phyloP scores from a whole-genome alignment of 2,113 vertebrate genomes.

The Thalassarche chlororhynchos region DNA sequence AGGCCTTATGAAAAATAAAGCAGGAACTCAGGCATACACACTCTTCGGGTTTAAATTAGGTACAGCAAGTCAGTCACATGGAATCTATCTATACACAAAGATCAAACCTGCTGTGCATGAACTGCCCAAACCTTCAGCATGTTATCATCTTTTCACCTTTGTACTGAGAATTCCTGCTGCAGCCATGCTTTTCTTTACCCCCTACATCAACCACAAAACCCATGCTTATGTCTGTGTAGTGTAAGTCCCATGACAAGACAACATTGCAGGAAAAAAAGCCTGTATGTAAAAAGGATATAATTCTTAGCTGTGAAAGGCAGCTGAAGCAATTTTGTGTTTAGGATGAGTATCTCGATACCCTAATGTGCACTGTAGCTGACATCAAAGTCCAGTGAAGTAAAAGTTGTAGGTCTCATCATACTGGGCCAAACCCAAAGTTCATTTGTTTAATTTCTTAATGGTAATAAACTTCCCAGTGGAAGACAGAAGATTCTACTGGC shows the following conservation, averaged over 20 bases:
- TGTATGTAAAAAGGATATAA: background rate
- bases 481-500: background rate
- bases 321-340: background rate
- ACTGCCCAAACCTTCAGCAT: background rate
- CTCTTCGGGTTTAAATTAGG: background rate
- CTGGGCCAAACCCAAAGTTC: background rate
- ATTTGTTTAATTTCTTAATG: background rate
- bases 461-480: background rate
- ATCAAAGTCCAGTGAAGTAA: background rate
- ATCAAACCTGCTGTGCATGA: background rate
- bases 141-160: background rate
- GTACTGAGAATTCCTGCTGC: background rate
- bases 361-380: background rate
- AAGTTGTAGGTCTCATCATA: background rate
- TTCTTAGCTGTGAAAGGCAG: background rate
- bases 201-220: background rate
- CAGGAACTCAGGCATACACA: background rate
- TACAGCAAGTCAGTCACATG: background rate
- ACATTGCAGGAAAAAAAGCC: background rate
- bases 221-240: background rate
- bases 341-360: background rate
- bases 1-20: background rate
- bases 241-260: background rate
- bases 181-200: background rate
- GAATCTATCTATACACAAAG: background rate